A percentile compares a stretch with the other conserved stretches of the same genome.
Evolutionary conservation across 1,140 invertebrate species (phyloP).

Genomic region (Drosophila sp.): DNA sequence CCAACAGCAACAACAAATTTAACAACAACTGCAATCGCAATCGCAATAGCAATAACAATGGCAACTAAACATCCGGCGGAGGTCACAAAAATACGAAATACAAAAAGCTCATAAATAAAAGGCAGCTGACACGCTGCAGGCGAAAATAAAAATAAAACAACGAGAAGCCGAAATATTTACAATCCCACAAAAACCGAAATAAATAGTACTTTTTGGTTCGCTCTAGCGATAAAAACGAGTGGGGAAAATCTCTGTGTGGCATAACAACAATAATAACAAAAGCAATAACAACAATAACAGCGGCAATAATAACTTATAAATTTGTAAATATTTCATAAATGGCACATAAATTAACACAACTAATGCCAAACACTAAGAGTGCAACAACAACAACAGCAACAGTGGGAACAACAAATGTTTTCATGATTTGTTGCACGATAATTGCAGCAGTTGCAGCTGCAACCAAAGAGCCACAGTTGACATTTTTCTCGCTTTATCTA

Average conservation of each 20-base stretch:
- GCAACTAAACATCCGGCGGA: slow-evolving; percentile 79
- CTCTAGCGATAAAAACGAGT: slow-evolving; percentile 52
- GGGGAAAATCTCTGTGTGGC: slow-evolving; percentile 39
- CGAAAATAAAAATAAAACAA: slow-evolving; percentile 51
- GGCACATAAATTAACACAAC: slow-evolving; percentile 80
- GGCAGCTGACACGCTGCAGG: slow-evolving; percentile 58
- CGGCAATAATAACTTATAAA: slow-evolving; percentile 72
- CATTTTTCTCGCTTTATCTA: slow-evolving; percentile 76
- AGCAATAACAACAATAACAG: slow-evolving; percentile 27
- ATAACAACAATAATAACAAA: slow-evolving; percentile 12
- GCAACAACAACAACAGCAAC: slow-evolving; percentile 39
- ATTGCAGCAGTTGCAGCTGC: slow-evolving; percentile 68
- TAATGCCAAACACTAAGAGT: slow-evolving; percentile 64
- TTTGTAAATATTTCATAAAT: slow-evolving; percentile 82
- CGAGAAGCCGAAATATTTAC: slow-evolving; percentile 37
- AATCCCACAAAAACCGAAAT: slow-evolving; percentile 51
- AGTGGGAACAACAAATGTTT: slow-evolving; percentile 41
- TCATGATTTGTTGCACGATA: slow-evolving; percentile 79
- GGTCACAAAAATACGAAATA: slow-evolving; percentile 60
- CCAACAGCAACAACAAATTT: slow-evolving; percentile 18
- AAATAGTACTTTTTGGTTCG: slow-evolving; percentile 31
- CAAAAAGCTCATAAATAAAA: slow-evolving; percentile 70
- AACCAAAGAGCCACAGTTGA: slow-evolving; percentile 64
- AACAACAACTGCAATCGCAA: slow-evolving; percentile 28
- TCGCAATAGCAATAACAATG: slow-evolving; percentile 44